A percentile compares a stretch with the other conserved stretches of the same genome.
Evolutionary conservation across 2,113 vertebrate genomes (phyloP).

Genomic region (Pavo muticus): DNA sequence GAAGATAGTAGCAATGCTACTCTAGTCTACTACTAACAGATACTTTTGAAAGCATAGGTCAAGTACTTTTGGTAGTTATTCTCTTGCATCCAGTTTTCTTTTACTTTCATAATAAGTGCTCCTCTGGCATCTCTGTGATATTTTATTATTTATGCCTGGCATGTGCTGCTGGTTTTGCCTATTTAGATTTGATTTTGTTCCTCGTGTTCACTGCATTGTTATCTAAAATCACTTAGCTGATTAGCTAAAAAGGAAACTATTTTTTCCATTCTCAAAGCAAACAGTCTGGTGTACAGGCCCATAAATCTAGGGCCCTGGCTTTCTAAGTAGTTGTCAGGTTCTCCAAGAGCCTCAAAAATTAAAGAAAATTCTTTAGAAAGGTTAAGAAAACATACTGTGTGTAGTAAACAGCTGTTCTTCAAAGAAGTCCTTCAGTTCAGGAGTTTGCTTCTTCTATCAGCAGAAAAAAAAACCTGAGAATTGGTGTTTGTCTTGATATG

Average conservation of each 20-base stretch:
- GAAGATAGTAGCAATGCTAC: background rate
- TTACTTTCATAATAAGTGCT: background rate
- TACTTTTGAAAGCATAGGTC: background rate
- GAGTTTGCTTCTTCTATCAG: background rate
- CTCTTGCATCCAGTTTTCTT: background rate
- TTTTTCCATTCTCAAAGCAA: background rate
- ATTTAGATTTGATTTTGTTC: background rate
- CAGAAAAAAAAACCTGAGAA: background rate
- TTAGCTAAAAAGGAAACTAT: background rate
- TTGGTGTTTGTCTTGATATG: background rate
- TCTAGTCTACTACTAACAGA: background rate
- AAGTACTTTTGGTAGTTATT: background rate
- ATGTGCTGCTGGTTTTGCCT: background rate
- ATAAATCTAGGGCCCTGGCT: background rate
- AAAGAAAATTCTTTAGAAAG: background rate
- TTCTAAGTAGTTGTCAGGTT: background rate
- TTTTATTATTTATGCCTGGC: background rate
- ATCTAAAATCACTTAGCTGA: background rate
- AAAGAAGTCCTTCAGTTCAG: background rate
- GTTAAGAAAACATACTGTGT: background rate
- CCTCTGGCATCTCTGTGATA: background rate
- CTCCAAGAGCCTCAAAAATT: background rate
- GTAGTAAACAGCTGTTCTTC: background rate
- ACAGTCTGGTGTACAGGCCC: background rate
- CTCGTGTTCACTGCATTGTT: background rate